These are phyloP conservation scores for Drosophila vallismaia DNA, from an alignment of 2,888 invertebrate genomes.

Conservation along the genomic window DNA sequence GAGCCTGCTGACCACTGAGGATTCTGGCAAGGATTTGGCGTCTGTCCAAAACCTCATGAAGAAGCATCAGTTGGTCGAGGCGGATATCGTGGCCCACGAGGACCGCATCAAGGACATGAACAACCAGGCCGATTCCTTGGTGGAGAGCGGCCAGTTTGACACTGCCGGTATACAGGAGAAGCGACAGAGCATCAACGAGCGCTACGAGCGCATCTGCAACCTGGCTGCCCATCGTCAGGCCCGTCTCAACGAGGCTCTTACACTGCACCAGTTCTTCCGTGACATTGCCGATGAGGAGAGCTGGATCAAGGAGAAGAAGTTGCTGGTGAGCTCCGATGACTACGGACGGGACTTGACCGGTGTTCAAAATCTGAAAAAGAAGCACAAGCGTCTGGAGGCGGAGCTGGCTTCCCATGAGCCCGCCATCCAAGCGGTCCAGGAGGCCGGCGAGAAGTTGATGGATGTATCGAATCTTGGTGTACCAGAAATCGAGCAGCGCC, in stretches of 20 bases:
- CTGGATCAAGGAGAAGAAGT: conserved; percentile 99
- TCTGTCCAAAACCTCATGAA: conserved; percentile 99
- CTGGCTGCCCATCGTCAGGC: conserved; percentile 96
- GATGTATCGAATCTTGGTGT: conserved; percentile 96
- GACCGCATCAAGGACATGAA: conserved; percentile 98
- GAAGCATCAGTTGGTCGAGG: conserved; percentile 98
- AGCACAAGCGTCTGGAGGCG: conserved; percentile 99
- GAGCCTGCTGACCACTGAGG: conserved; percentile 96
- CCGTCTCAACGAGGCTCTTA: conserved; percentile 97
- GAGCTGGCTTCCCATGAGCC: conserved; percentile 99
- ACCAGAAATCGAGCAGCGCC: conserved; percentile 94
- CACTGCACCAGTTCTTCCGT: conserved; percentile 99
- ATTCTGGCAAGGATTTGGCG: conserved; percentile 98
- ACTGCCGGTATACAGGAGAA: conserved; percentile 97
- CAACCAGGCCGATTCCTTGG: conserved; percentile 96
- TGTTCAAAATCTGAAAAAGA: conserved; percentile 99
- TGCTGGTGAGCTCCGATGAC: conserved; percentile 98
- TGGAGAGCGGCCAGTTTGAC: conserved; percentile 98
- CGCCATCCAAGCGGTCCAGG: conserved; percentile 96
- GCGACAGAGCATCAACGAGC: conserved; percentile 97
- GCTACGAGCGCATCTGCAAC: conserved; percentile 96
- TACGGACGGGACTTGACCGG: conserved; percentile 99
- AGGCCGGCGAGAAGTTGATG: conserved; percentile 96
- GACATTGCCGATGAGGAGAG: conserved; percentile 99
- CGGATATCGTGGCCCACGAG: conserved; percentile 98